Evolutionary conservation across 2,888 invertebrate species (phyloP).

Genomic region (Lasioglossum oenotherae): DNA sequence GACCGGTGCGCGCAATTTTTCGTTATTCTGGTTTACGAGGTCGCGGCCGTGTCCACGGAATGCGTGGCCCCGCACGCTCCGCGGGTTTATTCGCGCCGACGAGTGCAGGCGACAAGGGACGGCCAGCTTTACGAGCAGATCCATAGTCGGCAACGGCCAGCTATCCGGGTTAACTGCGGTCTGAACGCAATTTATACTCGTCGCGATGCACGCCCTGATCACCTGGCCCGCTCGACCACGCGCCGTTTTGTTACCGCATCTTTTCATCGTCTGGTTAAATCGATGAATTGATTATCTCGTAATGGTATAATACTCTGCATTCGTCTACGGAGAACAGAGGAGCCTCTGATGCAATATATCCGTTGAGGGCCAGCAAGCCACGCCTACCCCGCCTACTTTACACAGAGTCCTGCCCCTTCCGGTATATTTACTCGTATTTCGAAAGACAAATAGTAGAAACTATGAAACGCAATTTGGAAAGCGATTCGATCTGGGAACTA

Average conservation of each 20-base stretch:
- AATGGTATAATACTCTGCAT: neutral
- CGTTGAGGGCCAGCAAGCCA: neutral
- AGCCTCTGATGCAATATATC: neutral
- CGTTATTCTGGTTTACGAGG: conserved; percentile 40
- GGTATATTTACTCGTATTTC: neutral
- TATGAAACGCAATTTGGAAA: neutral
- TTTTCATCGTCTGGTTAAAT: neutral
- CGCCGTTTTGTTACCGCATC: conserved; percentile 16
- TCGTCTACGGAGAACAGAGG: neutral
- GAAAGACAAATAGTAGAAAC: neutral
- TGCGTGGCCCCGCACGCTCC: conserved; percentile 9
- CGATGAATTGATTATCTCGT: neutral
- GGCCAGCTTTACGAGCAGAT: conserved; percentile 49
- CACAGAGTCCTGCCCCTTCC: neutral
- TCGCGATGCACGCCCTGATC: conserved; percentile 55
- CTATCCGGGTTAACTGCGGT: conserved; percentile 70
- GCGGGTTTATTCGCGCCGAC: conserved; percentile 52
- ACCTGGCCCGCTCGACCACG: conserved; percentile 9
- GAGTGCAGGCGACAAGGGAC: conserved; percentile 2
- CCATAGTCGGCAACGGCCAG: conserved; percentile 35
- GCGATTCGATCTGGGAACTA: neutral
- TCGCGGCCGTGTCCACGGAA: conserved; percentile 30
- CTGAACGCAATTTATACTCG: conserved; percentile 67
- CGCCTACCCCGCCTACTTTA: neutral
- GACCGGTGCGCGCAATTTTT: conserved; percentile 40